Evolutionary conservation across 1,140 invertebrate genomes (phyloP).

Genomic region (Drosophila pruinosa): DNA sequence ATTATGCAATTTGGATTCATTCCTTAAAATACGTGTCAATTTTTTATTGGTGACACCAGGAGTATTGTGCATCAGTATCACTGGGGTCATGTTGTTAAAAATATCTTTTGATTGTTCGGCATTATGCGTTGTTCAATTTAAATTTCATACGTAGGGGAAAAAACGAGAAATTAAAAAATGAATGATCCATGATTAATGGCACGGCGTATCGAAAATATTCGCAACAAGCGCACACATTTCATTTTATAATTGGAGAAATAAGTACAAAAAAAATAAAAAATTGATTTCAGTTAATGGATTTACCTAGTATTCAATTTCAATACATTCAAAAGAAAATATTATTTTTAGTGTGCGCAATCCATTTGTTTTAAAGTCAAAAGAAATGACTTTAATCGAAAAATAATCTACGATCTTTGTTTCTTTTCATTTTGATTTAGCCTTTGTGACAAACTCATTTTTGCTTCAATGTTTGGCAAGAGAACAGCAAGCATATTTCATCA

Average conservation of each 20-base stretch:
- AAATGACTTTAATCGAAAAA: not conserved
- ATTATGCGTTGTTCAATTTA: slow-evolving; percentile 64
- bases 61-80: slow-evolving; percentile 37
- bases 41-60: slow-evolving; percentile 20
- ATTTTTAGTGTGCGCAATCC: not conserved
- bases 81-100: slow-evolving; percentile 40
- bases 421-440: too few relatives aligned
- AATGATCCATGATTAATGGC: slow-evolving; percentile 61
- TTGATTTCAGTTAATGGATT: slow-evolving; percentile 67
- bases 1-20: slow-evolving; percentile 54
- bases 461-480: too few relatives aligned
- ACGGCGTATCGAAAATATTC: slow-evolving; percentile 36
- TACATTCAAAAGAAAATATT: not conserved
- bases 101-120: slow-evolving; percentile 45
- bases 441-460: too few relatives aligned
- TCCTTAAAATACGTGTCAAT: slow-evolving; percentile 44
- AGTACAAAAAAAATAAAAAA: slow-evolving; percentile 11
- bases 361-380: not conserved
- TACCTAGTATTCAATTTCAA: slow-evolving; percentile 41
- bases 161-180: slow-evolving; percentile 26
- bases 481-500: too few relatives aligned
- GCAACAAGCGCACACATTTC: slow-evolving; percentile 48
- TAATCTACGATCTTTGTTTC: not conserved
- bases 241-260: slow-evolving; percentile 61
- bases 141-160: slow-evolving; percentile 3